Evolutionary conservation across 2,797 vertebrate species (phyloP).

Genomic region (Silurus lanzhouensis): DNA sequence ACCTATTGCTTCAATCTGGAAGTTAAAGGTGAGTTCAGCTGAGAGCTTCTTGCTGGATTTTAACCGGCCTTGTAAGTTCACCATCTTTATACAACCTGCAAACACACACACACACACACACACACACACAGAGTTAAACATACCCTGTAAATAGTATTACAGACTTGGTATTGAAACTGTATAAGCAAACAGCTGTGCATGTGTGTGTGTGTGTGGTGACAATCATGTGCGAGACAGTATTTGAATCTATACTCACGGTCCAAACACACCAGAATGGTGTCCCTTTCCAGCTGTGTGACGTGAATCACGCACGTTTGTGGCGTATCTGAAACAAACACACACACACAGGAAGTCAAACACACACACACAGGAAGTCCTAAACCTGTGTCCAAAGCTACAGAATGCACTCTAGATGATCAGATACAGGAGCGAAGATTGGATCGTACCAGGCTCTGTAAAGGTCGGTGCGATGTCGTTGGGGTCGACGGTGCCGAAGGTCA

Average conservation of each 20-base stretch:
- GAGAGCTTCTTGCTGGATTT: slow-evolving; percentile 87
- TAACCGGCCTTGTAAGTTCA: slow-evolving; percentile 85
- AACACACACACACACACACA: not conserved
- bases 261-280: slow-evolving; percentile 87
- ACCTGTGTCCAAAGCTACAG: no score
- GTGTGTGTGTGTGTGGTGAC: not conserved
- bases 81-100: slow-evolving; percentile 87
- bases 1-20: slow-evolving; percentile 90
- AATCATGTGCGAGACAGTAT: not conserved
- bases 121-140: slow-evolving; percentile 4
- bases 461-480: slow-evolving; percentile 84
- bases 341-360: not conserved
- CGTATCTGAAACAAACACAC: slow-evolving; percentile 67
- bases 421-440: no score
- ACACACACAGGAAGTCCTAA: no score
- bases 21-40: slow-evolving; percentile 86
- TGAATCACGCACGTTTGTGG: slow-evolving; percentile 84
- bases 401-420: no score
- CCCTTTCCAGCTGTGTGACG: slow-evolving; percentile 86
- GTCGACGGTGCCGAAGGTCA: slow-evolving; percentile 87
- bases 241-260: slow-evolving; percentile 78
- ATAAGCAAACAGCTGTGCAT: not conserved
- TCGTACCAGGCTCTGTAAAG: slow-evolving; percentile 83
- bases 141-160: not conserved
- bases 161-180: not conserved